Conservation (phyloP, 37 sponge, comb jelly and placozoan species). For the Oscarella lobularis region DNA sequence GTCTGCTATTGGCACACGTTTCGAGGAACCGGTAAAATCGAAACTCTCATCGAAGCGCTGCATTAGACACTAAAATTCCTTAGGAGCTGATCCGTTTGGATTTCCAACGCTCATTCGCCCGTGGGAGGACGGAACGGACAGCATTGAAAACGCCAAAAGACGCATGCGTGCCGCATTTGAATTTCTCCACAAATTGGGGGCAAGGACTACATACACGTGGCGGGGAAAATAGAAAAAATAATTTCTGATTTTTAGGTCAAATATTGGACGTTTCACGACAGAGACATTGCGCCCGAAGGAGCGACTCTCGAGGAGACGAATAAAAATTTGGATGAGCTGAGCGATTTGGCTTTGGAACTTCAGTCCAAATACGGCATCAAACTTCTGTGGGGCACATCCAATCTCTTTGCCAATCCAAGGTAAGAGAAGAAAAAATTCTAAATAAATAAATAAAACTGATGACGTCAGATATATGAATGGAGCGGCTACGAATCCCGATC, state of each 20-base stretch:
- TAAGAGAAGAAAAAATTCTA: background rate
- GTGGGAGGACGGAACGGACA: conserved; percentile 49
- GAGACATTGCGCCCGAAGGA: conserved; percentile 52
- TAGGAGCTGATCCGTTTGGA: conserved; percentile 63
- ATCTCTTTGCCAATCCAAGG: conserved; percentile 48
- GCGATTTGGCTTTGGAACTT: conserved; percentile 32
- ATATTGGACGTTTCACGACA: conserved; percentile 59
- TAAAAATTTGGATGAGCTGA: conserved; percentile 34
- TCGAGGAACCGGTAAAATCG: conserved; percentile 57
- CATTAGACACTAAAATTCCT: background rate
- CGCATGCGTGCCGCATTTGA: conserved; percentile 46
- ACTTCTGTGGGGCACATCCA: conserved; percentile 47
- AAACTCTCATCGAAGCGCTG: too few relatives aligned
- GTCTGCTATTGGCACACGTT: conserved; percentile 72
- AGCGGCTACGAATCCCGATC: conserved; percentile 45
- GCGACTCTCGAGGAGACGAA: conserved; percentile 22
- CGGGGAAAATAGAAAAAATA: background rate
- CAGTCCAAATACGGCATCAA: conserved; percentile 40
- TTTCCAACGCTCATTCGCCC: conserved; percentile 40
- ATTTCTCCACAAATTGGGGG: conserved; percentile 45
- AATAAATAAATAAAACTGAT: too few relatives aligned
- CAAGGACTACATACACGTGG: background rate
- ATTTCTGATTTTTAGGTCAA: conserved; percentile 14
- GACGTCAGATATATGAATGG: conserved; percentile 27
- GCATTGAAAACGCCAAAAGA: conserved; percentile 39